Conservation (phyloP, 2,113 vertebrate genomes). For the Dendropsophus ebraccatus region DNA sequence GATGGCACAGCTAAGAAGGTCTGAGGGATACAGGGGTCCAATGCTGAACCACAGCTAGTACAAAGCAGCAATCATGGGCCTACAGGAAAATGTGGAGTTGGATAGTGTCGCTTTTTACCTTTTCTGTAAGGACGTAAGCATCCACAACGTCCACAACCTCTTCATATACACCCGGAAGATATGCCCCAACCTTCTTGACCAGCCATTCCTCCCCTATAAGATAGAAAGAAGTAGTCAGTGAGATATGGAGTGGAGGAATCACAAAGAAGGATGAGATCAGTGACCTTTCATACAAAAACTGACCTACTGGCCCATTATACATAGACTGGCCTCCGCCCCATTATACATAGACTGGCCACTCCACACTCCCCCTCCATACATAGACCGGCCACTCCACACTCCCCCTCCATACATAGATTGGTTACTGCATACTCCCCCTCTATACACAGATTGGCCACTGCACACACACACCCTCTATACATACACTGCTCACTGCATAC, state of each 20-base stretch:
- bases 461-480: too few species aligned
- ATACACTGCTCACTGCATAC: too few species aligned
- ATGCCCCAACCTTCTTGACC: conserved; percentile 85
- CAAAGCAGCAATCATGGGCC: too few species aligned
- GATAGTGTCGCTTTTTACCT: conserved; percentile 69
- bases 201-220: conserved; percentile 88
- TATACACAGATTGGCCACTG: too few species aligned
- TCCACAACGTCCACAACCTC: conserved; percentile 87
- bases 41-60: too few species aligned
- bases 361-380: neutral
- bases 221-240: neutral
- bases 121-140: conserved; percentile 88
- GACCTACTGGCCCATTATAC: neutral
- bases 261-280: neutral
- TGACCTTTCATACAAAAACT: too few species aligned
- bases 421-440: too few species aligned
- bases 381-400: too few species aligned
- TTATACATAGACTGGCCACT: neutral
- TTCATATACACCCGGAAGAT: conserved; percentile 86
- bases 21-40: too few species aligned
- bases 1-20: too few species aligned
- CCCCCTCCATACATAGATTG: too few species aligned
- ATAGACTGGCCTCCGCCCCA: neutral
- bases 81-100: too few species aligned
- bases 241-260: neutral